Evolutionary conservation across 2,113 vertebrate genomes (phyloP).

Genomic region (Carollia perspicillata): DNA sequence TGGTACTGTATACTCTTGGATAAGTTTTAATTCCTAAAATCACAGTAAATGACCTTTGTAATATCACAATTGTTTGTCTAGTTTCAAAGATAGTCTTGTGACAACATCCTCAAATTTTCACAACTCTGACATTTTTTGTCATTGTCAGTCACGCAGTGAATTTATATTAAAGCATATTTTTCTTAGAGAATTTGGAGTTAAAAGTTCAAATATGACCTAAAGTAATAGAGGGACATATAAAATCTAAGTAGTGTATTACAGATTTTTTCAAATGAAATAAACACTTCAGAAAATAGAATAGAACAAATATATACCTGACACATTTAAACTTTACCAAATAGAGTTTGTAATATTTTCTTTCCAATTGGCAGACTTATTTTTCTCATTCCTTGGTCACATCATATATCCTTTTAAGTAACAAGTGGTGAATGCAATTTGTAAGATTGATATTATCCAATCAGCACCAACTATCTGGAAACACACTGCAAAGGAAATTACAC

Average conservation of each 20-base stretch:
- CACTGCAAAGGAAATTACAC: slow-evolving; percentile 56
- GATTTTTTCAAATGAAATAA: slow-evolving; percentile 73
- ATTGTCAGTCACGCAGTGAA: slow-evolving; percentile 65
- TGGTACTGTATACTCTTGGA: slow-evolving; percentile 71
- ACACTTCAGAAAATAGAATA: slow-evolving; percentile 30
- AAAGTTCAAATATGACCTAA: slow-evolving; percentile 63
- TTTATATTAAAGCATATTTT: slow-evolving; percentile 69
- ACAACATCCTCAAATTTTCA: slow-evolving; percentile 66
- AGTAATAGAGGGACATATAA: slow-evolving; percentile 32
- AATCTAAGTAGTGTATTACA: neutral
- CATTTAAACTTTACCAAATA: slow-evolving; percentile 16
- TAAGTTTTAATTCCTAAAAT: slow-evolving; percentile 81
- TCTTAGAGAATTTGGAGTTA: slow-evolving; percentile 49
- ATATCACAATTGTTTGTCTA: slow-evolving; percentile 78
- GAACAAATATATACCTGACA: neutral
- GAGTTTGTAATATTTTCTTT: slow-evolving; percentile 50
- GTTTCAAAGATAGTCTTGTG: slow-evolving; percentile 64
- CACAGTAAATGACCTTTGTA: slow-evolving; percentile 76
- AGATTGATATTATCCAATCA: slow-evolving; percentile 48
- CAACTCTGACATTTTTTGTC: slow-evolving; percentile 68
- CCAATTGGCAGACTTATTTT: neutral
- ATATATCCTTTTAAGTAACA: neutral
- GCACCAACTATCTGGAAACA: slow-evolving; percentile 30
- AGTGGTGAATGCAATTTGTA: slow-evolving; percentile 25
- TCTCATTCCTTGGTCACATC: neutral